Base-by-base conservation (phyloP, 2,888 invertebrate genomes). In the Platerodrilus igneus region DNA sequence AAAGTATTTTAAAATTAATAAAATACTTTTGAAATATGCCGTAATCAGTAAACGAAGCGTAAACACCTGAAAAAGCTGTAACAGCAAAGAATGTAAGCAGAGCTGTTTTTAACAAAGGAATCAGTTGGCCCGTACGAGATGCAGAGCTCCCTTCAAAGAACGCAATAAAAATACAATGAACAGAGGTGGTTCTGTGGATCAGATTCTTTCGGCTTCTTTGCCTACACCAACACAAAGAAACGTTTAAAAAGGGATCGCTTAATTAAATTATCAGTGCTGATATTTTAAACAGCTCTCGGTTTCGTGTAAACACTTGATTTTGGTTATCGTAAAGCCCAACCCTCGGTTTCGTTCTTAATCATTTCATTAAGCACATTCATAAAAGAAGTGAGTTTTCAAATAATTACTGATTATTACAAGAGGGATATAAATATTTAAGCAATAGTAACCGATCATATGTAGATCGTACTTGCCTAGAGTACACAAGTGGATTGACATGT, bases 261-360 rank as follows among this genome's bases (percentile, higher is more conserved):
- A 67, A 68, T 67, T 67, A 67, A 68, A 68, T 67, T 67, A 68
- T 66, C 67, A 63, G 64, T 37, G 45, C 63, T 64, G 67, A 66
- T 67, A 66, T 66, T 66, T 65, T 64, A 65, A 65, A 61, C 64
- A 56, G 62, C 52, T 57, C 56, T 55, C 50, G 58, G 58, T 57
- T 56, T 54, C 52, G 48, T 51, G 53, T 52, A 57, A 58, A 59
- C 56, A 56, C 55, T 56, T 47, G 53, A 56, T 53, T 50, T 46
- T 41, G 39, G 41, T 47, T 45, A 51, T 49, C 50, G 44, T n/a
- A n/a, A n/a, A n/a, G n/a, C n/a, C n/a, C n/a, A n/a, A n/a, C n/a
- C n/a, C n/a, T n/a, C n/a, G n/a, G n/a, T n/a, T n/a, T n/a, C n/a
- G n/a, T n/a, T n/a, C n/a, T n/a, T n/a, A n/a, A n/a, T n/a, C n/a